Evolutionary conservation across 1,140 invertebrate genomes (phyloP).

Genomic region (Ctenoplectra terminalis): DNA sequence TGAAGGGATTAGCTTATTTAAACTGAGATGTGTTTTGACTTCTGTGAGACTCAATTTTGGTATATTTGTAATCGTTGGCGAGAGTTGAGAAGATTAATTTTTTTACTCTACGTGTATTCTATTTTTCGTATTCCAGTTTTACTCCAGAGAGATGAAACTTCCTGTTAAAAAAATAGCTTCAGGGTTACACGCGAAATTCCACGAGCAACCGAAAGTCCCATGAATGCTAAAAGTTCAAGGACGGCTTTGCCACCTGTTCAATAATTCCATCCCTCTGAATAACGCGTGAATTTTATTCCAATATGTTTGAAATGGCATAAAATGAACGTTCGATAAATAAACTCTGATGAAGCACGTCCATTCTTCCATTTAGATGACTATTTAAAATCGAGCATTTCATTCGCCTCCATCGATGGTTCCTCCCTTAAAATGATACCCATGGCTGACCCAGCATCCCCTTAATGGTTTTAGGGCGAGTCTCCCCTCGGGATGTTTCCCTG

Average conservation of each 20-base stretch:
- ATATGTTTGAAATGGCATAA: neutral
- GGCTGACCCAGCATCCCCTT: conserved; percentile 41
- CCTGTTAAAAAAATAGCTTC: too few relatives aligned
- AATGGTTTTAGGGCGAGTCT: conserved; percentile 31
- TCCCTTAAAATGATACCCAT: conserved; percentile 20
- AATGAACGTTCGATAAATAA: too few relatives aligned
- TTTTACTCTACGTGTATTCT: too few relatives aligned
- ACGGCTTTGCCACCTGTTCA: conserved; percentile 20
- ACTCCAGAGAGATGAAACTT: too few relatives aligned
- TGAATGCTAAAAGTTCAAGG: conserved; percentile 43
- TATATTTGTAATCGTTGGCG: too few relatives aligned
- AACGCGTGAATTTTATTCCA: neutral
- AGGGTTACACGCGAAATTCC: too few relatives aligned
- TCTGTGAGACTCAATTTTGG: too few relatives aligned
- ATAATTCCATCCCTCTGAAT: conserved; percentile 10
- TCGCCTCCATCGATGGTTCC: neutral
- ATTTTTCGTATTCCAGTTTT: too few relatives aligned
- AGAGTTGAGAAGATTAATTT: too few relatives aligned
- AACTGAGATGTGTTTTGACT: too few relatives aligned
- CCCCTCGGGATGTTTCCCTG: conserved; percentile 7
- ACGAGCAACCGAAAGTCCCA: neutral
- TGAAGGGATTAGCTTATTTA: too few relatives aligned
- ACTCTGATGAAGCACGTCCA: neutral
- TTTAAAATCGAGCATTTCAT: conserved; percentile 44
- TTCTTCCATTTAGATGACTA: neutral